Evolutionary conservation across 2,888 invertebrate genomes (phyloP), one percentile per base, ranked within the genome.

Genomic region (Callosobruchus maculatus): DNA sequence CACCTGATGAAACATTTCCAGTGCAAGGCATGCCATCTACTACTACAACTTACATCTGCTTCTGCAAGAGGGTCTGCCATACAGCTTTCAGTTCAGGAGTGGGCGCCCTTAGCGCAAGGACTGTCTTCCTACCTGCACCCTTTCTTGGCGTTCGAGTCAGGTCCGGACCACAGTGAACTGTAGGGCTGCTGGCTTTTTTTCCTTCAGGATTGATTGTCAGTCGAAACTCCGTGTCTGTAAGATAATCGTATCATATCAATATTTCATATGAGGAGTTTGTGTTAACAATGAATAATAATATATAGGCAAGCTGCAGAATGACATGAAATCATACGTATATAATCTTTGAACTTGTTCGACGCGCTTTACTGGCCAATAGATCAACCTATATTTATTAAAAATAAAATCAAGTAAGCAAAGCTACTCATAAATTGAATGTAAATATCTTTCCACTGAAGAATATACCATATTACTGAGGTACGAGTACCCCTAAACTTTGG

Each of bases 31-130:
- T 49, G 49, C 13, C 49, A 49, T 49, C 18, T 18, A 49, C 49
- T 49, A 26, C 18, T 3, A 49, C 22, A 21, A 89, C 93, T 92
- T 87, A 95, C 95, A 96, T 95, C 88, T 96, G 96, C 77, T 95
- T 89, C 83, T 95, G 95, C 22, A 96, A 89, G 74, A 96, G 89
- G 86, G 95, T 96, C 87, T 96, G 95, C 96, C 96, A 96, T 9
- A 96, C 95, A 67, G 96, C 95, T 85, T 96, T 96, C 67, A 95
- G 87, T 85, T 96, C 96, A 75, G 93, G 90, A 0, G 93, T 95
- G 0, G 96, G 95, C 0, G 96, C 95, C 72, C 95, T 89, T 20
- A 96, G 86, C 1, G 49, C 49, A 0, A 94, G 91, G 20, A 96
- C 88, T 21, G 94, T 92, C 80, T 93, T 90, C 80, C 92, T 90